These are phyloP conservation scores for Isurus oxyrinchus DNA, from an alignment of 2,113 vertebrate species.

Conservation along the genomic window DNA sequence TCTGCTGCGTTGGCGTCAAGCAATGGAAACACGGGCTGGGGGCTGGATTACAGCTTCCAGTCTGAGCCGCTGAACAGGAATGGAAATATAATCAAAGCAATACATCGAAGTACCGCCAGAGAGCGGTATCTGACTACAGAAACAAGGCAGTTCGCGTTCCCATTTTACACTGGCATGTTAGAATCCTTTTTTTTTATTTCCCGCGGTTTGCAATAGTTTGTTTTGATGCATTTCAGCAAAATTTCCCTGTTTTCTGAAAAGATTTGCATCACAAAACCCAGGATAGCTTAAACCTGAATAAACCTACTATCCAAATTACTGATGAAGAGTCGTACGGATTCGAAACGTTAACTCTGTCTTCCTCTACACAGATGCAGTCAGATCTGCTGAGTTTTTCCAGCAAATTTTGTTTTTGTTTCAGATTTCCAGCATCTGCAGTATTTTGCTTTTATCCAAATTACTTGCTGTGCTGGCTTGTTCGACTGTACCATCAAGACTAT, in stretches of 20 bases:
- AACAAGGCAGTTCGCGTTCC: neutral
- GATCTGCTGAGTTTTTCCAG: too few species aligned
- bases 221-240: neutral
- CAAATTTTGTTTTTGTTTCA: too few species aligned
- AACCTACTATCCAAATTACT: too few species aligned
- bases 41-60: neutral
- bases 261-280: neutral
- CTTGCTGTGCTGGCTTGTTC: neutral
- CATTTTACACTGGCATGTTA: neutral
- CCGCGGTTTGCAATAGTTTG: neutral
- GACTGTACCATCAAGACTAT: neutral
- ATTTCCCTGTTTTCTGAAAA: neutral
- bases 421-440: too few species aligned
- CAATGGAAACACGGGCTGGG: neutral
- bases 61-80: neutral
- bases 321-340: too few species aligned
- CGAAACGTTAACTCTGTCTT: too few species aligned
- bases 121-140: neutral
- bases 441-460: neutral
- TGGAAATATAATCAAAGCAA: neutral
- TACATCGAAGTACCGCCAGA: neutral
- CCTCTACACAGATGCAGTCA: too few species aligned
- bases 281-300: neutral
- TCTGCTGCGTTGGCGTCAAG: neutral
- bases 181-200: neutral